Evolutionary conservation across 2,797 vertebrate genomes (phyloP).

Genomic region (Acanthiza pusilla): DNA sequence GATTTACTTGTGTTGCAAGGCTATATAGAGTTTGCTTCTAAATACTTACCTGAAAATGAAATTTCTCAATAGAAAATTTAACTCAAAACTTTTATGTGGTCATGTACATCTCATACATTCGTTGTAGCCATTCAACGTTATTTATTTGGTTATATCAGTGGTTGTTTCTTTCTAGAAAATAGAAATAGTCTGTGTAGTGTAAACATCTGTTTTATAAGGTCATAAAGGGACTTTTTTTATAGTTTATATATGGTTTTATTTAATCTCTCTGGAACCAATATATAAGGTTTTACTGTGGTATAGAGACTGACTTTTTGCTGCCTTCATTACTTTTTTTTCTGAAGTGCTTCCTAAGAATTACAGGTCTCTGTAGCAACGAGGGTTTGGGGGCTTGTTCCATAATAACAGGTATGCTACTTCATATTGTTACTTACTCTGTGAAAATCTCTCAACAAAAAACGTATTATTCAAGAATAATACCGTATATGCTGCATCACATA

Average conservation of each 20-base stretch:
- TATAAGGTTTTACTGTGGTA: background rate
- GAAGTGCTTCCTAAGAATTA: background rate
- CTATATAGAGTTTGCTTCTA: background rate
- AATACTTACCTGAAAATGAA: background rate
- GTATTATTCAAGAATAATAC: background rate
- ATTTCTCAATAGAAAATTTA: background rate
- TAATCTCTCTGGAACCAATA: background rate
- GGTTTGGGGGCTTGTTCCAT: background rate
- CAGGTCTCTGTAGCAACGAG: background rate
- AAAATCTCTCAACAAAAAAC: background rate
- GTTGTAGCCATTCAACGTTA: background rate
- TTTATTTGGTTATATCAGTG: background rate
- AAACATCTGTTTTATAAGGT: slow-evolving; percentile 3
- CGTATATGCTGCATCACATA: background rate
- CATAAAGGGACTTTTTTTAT: background rate
- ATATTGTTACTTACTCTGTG: background rate
- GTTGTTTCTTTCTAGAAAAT: background rate
- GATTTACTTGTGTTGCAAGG: background rate
- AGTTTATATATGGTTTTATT: slow-evolving; percentile 21
- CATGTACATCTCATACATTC: background rate
- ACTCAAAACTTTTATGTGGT: background rate
- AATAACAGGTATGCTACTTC: background rate
- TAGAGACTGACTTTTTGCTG: background rate
- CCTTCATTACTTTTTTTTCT: background rate
- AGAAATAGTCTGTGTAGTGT: background rate